These are phyloP conservation scores for Orchesella cincta DNA, from an alignment of 1,140 invertebrate genomes.

Conservation along the genomic window DNA sequence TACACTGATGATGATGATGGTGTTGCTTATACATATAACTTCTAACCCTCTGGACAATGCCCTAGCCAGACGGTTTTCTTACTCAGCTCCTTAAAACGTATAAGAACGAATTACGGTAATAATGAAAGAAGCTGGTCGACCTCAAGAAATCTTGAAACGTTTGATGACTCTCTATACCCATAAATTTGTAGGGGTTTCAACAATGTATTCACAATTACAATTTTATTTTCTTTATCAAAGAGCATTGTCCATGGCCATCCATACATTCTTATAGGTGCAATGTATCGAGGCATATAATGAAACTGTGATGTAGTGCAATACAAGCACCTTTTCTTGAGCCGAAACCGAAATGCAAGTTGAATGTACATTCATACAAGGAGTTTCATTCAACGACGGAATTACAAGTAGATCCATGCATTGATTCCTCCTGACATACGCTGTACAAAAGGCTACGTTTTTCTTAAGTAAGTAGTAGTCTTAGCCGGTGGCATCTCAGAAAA, in stretches of 20 bases:
- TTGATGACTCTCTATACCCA: no score
- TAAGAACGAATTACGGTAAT: neutral
- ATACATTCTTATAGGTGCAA: no score
- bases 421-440: slow-evolving; percentile 1
- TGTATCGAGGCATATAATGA: neutral
- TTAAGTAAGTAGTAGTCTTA: neutral
- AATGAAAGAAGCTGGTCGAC: slow-evolving; percentile 3
- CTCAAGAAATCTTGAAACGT: no score
- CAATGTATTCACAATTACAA: no score
- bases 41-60: no score
- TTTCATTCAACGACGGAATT: neutral
- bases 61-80: neutral
- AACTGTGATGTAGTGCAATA: neutral
- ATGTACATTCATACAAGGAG: neutral
- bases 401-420: neutral
- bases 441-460: neutral
- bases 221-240: no score
- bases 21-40: neutral
- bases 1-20: neutral
- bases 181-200: no score
- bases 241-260: no score
- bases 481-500: slow-evolving; percentile 14
- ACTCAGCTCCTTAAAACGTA: neutral
- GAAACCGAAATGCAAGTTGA: neutral
- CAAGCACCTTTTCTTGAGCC: neutral